A percentile compares a stretch with the other conserved stretches of the same genome.
Conservation (phyloP, 2,888 invertebrate genomes). For the Sepioteuthis lessoniana region DNA sequence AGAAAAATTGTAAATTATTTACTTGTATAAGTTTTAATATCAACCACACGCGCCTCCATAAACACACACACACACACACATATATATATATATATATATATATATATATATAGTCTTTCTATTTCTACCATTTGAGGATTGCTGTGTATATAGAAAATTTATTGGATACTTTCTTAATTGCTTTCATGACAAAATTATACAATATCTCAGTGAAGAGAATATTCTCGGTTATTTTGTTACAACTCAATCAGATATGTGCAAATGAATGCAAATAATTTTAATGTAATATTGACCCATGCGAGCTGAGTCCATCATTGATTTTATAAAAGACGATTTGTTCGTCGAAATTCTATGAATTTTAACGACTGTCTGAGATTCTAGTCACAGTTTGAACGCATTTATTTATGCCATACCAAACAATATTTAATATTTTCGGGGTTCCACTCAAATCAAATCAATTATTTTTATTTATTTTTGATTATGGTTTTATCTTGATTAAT, state of each 20-base stretch:
- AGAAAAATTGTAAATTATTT: too few relatives aligned
- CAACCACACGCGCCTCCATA: too few relatives aligned
- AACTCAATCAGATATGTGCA: background rate
- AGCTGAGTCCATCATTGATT: background rate
- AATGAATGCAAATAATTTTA: background rate
- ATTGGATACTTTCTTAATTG: background rate
- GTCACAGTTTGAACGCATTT: background rate
- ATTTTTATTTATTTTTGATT: too few relatives aligned
- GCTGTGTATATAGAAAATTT: background rate
- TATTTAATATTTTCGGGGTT: background rate
- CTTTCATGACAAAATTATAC: background rate
- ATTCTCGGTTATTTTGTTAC: background rate
- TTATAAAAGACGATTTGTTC: background rate
- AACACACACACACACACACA: too few relatives aligned
- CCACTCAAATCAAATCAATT: background rate
- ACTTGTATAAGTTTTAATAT: too few relatives aligned
- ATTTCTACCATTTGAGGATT: too few relatives aligned
- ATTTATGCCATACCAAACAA: background rate
- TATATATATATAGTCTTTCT: too few relatives aligned
- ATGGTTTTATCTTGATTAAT: too few relatives aligned
- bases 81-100: too few relatives aligned
- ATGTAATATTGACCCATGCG: background rate
- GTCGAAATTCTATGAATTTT: background rate
- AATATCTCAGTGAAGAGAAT: background rate
- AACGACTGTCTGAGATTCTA: background rate